Conservation (phyloP, 2,888 invertebrate genomes). For the Adineta ricciae region DNA sequence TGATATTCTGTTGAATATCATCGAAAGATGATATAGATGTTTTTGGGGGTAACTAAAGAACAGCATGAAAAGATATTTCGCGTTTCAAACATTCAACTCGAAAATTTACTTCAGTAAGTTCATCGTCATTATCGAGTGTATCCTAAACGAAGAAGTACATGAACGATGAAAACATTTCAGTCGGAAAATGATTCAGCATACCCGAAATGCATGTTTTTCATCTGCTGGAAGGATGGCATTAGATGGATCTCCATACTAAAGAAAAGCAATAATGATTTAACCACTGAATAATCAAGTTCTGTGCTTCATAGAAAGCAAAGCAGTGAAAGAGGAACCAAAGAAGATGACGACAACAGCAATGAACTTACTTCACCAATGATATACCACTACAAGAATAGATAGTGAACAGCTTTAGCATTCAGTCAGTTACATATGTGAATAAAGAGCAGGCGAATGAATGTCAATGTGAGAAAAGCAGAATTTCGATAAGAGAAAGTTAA, state of each 20-base stretch:
- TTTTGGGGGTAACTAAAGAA: background rate
- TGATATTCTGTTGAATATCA: background rate
- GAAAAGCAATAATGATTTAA: background rate
- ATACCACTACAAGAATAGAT: background rate
- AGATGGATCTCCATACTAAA: background rate
- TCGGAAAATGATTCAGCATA: too few relatives aligned
- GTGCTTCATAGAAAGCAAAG: background rate
- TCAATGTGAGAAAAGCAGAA: too few relatives aligned
- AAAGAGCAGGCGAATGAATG: background rate
- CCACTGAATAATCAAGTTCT: background rate
- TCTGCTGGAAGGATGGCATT: background rate
- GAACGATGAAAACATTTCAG: background rate
- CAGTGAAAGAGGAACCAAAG: background rate
- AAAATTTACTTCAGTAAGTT: background rate
- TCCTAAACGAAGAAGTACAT: background rate
- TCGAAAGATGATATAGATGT: slow-evolving; percentile 16
- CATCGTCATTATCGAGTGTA: background rate
- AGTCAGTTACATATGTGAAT: too few relatives aligned
- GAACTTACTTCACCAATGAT: background rate
- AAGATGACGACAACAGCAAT: background rate
- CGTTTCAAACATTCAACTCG: background rate
- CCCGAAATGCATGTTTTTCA: background rate
- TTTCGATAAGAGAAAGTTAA: too few relatives aligned
- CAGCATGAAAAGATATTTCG: background rate
- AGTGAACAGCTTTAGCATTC: background rate